Evolutionary conservation across 2,113 vertebrate species (phyloP), one percentile per base, ranked within the genome.

Genomic region (Phyllostomus discolor): DNA sequence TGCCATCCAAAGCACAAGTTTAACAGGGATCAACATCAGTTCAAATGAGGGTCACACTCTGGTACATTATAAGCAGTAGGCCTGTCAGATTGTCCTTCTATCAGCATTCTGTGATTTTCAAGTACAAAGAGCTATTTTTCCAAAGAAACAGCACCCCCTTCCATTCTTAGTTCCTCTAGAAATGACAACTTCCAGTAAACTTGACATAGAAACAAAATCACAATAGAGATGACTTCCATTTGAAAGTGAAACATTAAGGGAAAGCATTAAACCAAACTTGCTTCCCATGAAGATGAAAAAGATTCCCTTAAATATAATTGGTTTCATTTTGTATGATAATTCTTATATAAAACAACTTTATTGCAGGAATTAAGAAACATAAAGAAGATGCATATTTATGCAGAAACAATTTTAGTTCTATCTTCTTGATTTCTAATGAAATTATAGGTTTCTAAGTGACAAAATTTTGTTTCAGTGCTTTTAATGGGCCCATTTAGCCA

Each of bases 321-420:
- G n/a, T 82, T 86, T 89, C 54, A 82, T 92, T 94, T 66, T 87
- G 26, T 89, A n/a, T 50, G 48, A 33, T 62, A 52, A 67, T n/a
- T 70, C 7, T 72, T 69, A 20, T 17, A 89, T 72, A 66, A 88
- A 82, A 87, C 43, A 33, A 48, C 79, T 89, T 62, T 86, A 92
- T 57, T 87, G 14, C 31, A 50, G 57, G 22, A 57, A 87, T 92
- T 73, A 64, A 57, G 57, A 95, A 81, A 90, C 7, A 43, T 59
- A 90, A 93, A 91, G 52, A 94, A 80, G 46, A 78, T 90, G 38
- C 24, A 81, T 43, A 41, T 84, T 75, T 91, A 7, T 79, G 80
- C 35, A 79, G 33, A 88, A 90, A 92, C 4, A 93, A 76, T 76
- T 79, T 88, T 69, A 88, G 73, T 48, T 70, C 84, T 93, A 54